Evolutionary conservation across 2,797 vertebrate species (phyloP).

Genomic region (Sebastes jordani): DNA sequence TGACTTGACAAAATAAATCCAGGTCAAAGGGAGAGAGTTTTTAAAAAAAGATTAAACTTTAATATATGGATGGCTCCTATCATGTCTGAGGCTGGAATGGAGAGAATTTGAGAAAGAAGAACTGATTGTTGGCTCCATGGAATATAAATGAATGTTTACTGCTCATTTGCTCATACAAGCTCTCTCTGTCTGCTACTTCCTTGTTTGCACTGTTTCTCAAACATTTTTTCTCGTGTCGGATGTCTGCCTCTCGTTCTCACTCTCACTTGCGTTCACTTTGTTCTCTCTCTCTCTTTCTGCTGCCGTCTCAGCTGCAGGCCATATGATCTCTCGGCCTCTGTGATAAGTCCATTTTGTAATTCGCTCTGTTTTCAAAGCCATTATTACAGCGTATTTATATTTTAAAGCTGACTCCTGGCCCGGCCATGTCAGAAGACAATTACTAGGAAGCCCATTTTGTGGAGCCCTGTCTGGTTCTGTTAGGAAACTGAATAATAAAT

Average conservation of each 20-base stretch:
- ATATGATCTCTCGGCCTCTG: slow-evolving; percentile 28
- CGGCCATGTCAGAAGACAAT: slow-evolving; percentile 39
- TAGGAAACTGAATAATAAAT: slow-evolving; percentile 45
- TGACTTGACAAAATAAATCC: not conserved
- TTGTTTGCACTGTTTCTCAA: slow-evolving; percentile 8
- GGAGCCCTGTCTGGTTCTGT: slow-evolving; percentile 48
- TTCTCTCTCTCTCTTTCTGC: not conserved
- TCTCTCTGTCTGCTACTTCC: not conserved
- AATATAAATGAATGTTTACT: not conserved
- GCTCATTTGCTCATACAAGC: not conserved
- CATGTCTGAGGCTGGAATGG: not conserved
- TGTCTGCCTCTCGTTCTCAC: slow-evolving; percentile 15
- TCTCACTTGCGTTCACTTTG: not conserved
- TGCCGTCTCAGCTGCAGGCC: slow-evolving; percentile 46
- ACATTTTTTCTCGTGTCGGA: not conserved
- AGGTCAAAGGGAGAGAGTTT: not conserved
- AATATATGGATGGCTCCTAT: not conserved
- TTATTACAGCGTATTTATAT: slow-evolving; percentile 52
- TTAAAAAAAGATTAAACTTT: not conserved
- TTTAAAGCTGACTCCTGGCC: slow-evolving; percentile 39
- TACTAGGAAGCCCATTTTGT: slow-evolving; percentile 39
- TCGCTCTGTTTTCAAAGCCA: slow-evolving; percentile 50
- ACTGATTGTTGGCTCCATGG: not conserved
- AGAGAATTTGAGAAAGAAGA: not conserved
- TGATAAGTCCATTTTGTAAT: slow-evolving; percentile 48